Evolutionary conservation across 1,140 invertebrate species (phyloP).

Genomic region (Nasonia longicornis): DNA sequence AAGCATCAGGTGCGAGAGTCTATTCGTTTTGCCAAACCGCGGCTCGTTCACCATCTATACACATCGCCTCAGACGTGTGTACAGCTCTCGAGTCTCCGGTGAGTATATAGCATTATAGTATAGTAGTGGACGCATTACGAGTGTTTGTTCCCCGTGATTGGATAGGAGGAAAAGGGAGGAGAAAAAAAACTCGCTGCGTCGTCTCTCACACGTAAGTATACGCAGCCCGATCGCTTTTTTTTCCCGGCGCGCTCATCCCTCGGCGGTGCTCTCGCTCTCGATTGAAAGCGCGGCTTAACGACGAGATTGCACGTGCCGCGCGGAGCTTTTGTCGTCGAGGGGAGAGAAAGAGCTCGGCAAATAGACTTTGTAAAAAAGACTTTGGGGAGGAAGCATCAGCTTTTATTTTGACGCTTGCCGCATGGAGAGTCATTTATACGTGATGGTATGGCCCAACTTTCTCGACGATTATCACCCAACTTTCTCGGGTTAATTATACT

Average conservation of each 20-base stretch:
- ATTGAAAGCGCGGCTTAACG: neutral
- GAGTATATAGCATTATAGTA: neutral
- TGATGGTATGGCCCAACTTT: neutral
- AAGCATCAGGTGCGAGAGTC: too few relatives aligned
- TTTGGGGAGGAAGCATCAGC: neutral
- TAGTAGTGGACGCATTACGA: neutral
- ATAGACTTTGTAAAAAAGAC: neutral
- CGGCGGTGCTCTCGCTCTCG: neutral
- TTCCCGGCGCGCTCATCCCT: neutral
- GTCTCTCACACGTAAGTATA: neutral
- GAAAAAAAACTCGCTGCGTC: neutral
- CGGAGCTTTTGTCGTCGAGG: neutral
- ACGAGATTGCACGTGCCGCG: neutral
- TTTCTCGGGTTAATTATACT: neutral
- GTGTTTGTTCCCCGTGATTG: constrained; percentile 9
- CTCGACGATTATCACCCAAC: neutral
- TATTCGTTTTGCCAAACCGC: too few relatives aligned
- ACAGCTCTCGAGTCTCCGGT: too few relatives aligned
- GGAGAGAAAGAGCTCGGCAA: neutral
- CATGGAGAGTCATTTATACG: neutral
- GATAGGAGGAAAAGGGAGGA: neutral
- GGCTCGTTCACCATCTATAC: too few relatives aligned
- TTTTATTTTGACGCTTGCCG: neutral
- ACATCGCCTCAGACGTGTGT: too few relatives aligned
- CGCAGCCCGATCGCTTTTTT: neutral